These are phyloP conservation scores for Zele albiditarsus DNA, from an alignment of 2,888 invertebrate genomes.

Conservation along the genomic window DNA sequence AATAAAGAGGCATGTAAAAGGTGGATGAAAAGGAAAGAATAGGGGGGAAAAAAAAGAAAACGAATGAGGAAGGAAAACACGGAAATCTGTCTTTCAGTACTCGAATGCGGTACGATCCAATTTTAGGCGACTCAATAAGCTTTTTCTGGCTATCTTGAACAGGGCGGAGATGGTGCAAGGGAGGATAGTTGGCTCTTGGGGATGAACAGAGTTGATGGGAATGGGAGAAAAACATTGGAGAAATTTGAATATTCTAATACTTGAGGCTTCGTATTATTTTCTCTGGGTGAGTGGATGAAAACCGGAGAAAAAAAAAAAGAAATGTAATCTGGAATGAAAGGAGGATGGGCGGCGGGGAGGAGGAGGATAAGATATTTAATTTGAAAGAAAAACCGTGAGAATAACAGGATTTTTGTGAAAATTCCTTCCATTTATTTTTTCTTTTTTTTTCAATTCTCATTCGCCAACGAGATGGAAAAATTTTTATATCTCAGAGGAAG, in stretches of 20 bases:
- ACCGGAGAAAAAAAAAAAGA: slow-evolving; percentile 10
- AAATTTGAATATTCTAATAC: slow-evolving; percentile 50
- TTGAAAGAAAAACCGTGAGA: slow-evolving; percentile 17
- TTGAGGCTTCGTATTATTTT: slow-evolving; percentile 44
- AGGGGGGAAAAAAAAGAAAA: neutral
- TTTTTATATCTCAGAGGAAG: neutral
- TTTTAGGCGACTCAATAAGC: slow-evolving; percentile 45
- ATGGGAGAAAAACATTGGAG: slow-evolving; percentile 42
- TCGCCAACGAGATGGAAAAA: neutral
- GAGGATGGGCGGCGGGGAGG: neutral
- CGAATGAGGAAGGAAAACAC: neutral
- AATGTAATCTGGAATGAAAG: slow-evolving; percentile 9
- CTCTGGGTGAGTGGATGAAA: slow-evolving; percentile 30
- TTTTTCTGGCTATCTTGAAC: slow-evolving; percentile 11
- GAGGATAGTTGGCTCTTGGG: slow-evolving; percentile 9
- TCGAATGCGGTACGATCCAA: slow-evolving; percentile 39
- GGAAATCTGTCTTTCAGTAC: slow-evolving; percentile 2
- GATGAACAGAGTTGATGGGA: slow-evolving; percentile 32
- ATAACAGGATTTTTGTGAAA: slow-evolving; percentile 13
- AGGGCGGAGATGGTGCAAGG: neutral
- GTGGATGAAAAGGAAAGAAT: neutral
- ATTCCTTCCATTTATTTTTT: neutral
- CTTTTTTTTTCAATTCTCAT: neutral
- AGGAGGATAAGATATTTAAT: slow-evolving; percentile 13
- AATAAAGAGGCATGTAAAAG: neutral